Conservation (phyloP, 1,140 invertebrate genomes). For the Macrosteles quadrilineatus region DNA sequence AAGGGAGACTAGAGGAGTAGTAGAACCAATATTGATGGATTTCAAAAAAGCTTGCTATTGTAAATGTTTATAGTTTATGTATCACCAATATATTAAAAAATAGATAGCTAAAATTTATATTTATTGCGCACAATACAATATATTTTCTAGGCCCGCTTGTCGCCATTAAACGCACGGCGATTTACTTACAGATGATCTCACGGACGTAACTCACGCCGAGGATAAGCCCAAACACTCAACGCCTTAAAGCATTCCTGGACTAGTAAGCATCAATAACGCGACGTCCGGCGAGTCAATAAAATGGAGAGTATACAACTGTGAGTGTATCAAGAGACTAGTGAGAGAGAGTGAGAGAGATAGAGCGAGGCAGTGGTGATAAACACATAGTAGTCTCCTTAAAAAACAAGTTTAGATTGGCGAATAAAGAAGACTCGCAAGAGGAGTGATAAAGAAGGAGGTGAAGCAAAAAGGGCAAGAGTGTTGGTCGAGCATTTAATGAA, state of each 20-base stretch:
- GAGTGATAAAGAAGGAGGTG: constrained; percentile 23
- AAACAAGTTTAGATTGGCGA: constrained; percentile 25
- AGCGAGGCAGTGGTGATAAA: neutral
- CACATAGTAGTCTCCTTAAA: constrained; percentile 22
- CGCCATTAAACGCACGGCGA: too few species aligned
- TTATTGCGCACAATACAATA: too few species aligned
- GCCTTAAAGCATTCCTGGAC: neutral
- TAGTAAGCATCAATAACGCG: constrained; percentile 7
- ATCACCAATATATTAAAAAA: too few species aligned
- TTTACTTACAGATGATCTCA: too few species aligned
- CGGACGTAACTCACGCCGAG: too few species aligned
- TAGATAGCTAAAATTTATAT: too few species aligned
- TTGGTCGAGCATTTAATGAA: constrained; percentile 24
- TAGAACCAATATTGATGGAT: too few species aligned
- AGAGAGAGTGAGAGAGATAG: neutral
- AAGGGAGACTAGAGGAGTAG: too few species aligned
- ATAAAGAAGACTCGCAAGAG: constrained; percentile 14
- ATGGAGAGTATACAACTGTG: neutral
- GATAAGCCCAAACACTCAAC: too few species aligned
- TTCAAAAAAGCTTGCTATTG: too few species aligned
- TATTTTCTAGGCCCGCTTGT: too few species aligned
- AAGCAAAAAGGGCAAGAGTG: constrained; percentile 25
- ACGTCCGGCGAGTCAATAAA: constrained; percentile 4
- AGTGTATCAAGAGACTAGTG: neutral
- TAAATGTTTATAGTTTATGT: too few species aligned